Evolutionary conservation across 2,888 invertebrate genomes (phyloP), one percentile per base, ranked within the genome.

Genomic region (Copidosoma aretas): DNA sequence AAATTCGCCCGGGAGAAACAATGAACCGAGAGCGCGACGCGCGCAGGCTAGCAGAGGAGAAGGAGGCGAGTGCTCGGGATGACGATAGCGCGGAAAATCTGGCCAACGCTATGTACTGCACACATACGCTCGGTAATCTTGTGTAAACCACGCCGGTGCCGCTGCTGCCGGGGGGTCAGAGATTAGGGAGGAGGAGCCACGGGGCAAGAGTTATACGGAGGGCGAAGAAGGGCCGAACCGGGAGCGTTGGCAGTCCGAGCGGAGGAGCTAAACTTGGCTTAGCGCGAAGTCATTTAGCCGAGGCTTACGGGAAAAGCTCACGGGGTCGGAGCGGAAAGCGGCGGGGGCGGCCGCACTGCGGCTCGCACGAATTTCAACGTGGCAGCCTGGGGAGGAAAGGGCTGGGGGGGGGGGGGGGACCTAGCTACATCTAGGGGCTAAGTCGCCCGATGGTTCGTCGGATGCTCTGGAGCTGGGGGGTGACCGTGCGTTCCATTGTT

Each of bases 281-380:
- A 70, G 66, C 51, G 57, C 60, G 70, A 66, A 70, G 68, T 70
- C 72, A 70, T 72, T 72, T 68, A 70, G 72, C 65, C 64, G 58
- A 54, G 60, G 72, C 68, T 72, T 70, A 70, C 57, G 43, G 61
- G 64, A 66, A 71, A 62, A 61, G 63, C 63, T 61, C 61, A 43
- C 41, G 52, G 32, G 10, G n/a, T n/a, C 52, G 4, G n/a, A 1
- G 8, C 43, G 43, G 43, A 46, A 46, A 46, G 12, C 8, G 17
- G 43, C 8, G 43, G 43, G 43, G 43, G 43, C 2, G 43, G 8
- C 41, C 10, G 14, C 41, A 8, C 41, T 41, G 41, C n/a, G n/a
- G n/a, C n/a, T n/a, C n/a, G n/a, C n/a, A n/a, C 17, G 43, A 14
- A 12, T 46, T 46, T 1, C 43, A 46, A 17, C 43, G 14, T 17